Base-by-base conservation (phyloP, 2,888 invertebrate species). In the Thymelicus sylvestris region DNA sequence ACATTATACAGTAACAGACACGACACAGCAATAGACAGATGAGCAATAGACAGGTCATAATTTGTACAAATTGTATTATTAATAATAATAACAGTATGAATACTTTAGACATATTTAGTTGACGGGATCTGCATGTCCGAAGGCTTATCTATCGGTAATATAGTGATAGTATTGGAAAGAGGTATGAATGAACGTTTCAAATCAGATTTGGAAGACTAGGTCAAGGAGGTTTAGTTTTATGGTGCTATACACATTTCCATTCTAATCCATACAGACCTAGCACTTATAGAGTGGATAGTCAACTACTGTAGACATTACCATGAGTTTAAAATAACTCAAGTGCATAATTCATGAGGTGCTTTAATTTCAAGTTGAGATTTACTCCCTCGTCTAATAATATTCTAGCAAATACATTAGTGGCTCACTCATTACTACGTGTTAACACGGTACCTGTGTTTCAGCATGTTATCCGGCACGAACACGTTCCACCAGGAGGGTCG, bases 401-500 rank as follows among this genome's bases (percentile, higher is more conserved):
- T 13, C 41, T 0, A 12, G 52, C 52, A 47, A 68, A 39, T 47
- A 39, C 13, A 50, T 12, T 7, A 12, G 55, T 19, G 24, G 1
- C 38, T 55, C 50, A 70, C 62, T 63, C 57, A 72, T 48, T 65
- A 71, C 38, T 38, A 66, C 13, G 55, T 19, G 59, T 62, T 24
- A 68, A 73, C 47, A 72, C 72, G 63, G 76, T 92, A 96, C 96
- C 96, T 96, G 93, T 95, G 94, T 79, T 95, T 95, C 73, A 95
- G 94, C 94, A 95, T 95, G 82, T 96, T 96, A 80, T 97, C 97
- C 65, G 97, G 96, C 61, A 96, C 96, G 85, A 97, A 97, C 75
- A 97, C 97, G 87, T 97, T 97, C 97, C 97, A 98, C 97, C 97
- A 98, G 52, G 97, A 97, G 52, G 96, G 96, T 74, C 97, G 94